Conservation (phyloP, 2,113 vertebrate species). For the Canis aureus region DNA sequence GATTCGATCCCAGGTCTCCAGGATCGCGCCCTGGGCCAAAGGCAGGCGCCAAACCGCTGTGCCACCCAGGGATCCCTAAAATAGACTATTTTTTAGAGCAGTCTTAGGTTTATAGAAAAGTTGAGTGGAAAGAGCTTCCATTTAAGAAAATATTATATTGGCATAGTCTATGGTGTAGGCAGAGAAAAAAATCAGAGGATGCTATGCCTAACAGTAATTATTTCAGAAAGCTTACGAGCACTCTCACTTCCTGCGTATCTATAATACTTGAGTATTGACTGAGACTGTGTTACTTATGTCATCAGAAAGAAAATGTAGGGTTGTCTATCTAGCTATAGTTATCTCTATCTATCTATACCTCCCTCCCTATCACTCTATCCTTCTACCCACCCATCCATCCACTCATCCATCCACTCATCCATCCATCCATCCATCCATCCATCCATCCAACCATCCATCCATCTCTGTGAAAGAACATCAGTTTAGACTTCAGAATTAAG, state of each 20-base stretch:
- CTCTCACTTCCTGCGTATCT: not conserved
- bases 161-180: not conserved
- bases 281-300: not conserved
- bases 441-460: not conserved
- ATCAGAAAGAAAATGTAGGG: not conserved
- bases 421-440: not conserved
- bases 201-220: not conserved
- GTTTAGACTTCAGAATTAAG: not conserved
- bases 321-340: not conserved
- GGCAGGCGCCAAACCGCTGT: no score
- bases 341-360: not conserved
- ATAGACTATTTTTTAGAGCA: not conserved
- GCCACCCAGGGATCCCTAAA: not conserved
- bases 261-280: not conserved
- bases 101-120: not conserved
- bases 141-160: constrained; percentile 15
- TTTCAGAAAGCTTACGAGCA: not conserved
- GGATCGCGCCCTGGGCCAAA: no score
- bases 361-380: not conserved
- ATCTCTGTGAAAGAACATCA: not conserved
- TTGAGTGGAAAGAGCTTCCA: not conserved
- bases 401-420: not conserved
- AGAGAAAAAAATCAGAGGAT: not conserved
- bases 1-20: no score
- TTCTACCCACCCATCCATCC: not conserved